Conservation (phyloP, 2,113 vertebrate species). For the Sturnira hondurensis region DNA sequence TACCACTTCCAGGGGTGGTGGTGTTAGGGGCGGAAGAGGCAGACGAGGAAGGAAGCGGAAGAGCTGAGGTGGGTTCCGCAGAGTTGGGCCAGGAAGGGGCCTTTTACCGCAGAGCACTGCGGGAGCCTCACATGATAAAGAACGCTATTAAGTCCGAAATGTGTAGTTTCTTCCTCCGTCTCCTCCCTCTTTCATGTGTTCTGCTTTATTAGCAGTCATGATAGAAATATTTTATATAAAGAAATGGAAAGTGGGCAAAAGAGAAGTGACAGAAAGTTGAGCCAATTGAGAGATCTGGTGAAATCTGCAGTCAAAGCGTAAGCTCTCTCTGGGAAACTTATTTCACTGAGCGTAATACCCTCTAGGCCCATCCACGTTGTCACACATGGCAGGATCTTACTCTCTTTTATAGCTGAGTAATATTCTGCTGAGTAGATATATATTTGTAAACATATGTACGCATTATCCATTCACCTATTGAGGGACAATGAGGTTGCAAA, state of each 20-base stretch:
- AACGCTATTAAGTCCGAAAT: neutral
- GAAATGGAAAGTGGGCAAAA: neutral
- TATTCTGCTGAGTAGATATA: neutral
- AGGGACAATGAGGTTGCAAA: neutral
- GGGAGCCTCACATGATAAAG: neutral
- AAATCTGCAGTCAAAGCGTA: neutral
- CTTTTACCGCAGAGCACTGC: neutral
- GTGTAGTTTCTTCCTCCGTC: neutral
- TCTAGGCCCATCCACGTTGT: neutral
- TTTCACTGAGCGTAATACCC: neutral
- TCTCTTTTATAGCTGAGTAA: neutral
- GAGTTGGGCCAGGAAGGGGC: neutral
- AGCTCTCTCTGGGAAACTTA: neutral
- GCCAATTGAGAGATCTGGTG: neutral
- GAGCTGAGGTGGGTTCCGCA: neutral
- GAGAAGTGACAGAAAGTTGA: neutral
- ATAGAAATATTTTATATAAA: conserved; percentile 2
- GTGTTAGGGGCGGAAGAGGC: neutral
- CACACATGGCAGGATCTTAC: neutral
- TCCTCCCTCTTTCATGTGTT: neutral
- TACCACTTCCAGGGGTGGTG: neutral
- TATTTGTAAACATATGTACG: neutral
- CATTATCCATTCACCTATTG: neutral
- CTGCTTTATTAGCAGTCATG: neutral
- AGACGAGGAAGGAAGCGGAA: neutral